phyloP scores from a whole-genome alignment of 2,888 invertebrate species.

The Parapristionchus giblindavisi region DNA sequence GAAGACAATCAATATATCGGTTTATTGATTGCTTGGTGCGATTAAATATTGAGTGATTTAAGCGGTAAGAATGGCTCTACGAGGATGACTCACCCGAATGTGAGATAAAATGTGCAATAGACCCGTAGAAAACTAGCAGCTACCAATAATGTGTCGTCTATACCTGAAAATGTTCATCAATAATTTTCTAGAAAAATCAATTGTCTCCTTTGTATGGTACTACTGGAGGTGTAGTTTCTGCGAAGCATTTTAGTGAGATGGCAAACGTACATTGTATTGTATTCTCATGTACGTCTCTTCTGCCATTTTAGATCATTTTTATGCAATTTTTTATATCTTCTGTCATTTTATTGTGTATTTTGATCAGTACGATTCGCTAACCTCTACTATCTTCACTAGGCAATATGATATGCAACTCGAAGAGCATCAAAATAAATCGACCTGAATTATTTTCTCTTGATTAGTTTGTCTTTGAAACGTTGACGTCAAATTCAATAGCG shows the following conservation, averaged over 20 bases:
- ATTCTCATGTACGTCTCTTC: too few species aligned
- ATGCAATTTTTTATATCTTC: not conserved
- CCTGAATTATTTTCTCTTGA: too few species aligned
- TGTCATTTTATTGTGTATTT: not conserved
- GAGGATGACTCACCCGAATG: conserved; percentile 23
- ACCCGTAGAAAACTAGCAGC: conserved; percentile 21
- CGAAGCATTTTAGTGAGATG: too few species aligned
- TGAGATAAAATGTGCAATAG: conserved; percentile 25
- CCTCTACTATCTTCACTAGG: not conserved
- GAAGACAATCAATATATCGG: not conserved
- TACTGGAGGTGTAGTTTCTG: too few species aligned
- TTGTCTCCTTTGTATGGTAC: too few species aligned
- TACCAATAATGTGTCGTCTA: not conserved
- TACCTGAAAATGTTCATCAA: not conserved
- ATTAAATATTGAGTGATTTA: too few species aligned
- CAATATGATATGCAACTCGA: conserved; percentile 14
- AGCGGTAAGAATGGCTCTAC: not conserved
- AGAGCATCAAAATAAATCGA: conserved; percentile 6
- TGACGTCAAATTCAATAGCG: too few species aligned
- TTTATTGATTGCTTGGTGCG: not conserved
- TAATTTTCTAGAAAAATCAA: not conserved
- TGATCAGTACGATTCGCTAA: not conserved
- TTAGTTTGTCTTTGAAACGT: too few species aligned
- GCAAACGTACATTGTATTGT: too few species aligned
- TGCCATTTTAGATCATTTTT: not conserved